Evolutionary conservation across 2,113 vertebrate genomes (phyloP), one percentile per base, ranked within the genome.

Genomic region (Rhodinocichla rosea): DNA sequence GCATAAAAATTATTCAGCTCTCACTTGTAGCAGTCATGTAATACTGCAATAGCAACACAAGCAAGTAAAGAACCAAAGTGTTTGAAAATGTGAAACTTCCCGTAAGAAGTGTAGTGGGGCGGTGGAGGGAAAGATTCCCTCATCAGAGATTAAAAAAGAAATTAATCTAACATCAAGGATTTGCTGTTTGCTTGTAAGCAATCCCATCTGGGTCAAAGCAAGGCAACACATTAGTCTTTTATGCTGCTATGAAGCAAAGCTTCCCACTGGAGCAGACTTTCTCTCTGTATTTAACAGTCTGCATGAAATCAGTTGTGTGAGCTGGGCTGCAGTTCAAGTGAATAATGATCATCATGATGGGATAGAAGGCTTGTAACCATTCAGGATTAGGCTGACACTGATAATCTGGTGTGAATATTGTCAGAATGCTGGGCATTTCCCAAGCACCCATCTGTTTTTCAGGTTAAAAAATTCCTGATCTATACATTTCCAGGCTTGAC

Each of bases 31-130:
- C 21, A 87, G 28, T 30, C 33, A 3, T 79, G 53, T 49, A 84
- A 49, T 23, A 7, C 19, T 90, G 68, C 24, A 56, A 40, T 14
- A 83, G 19, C 42, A 45, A 49, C 55, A 26, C 21, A 23, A 57
- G 15, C 11, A 42, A 92, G 63, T 52, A 53, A 85, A 77, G 55
- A 93, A 67, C 22, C 7, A 50, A 49, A 90, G 42, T 6, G 55
- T 67, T 37, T 57, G n/a, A 87, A 82, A 94, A 89, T 52, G 33
- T 70, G 45, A 67, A 82, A 56, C 24, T 78, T 91, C 37, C 37
- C 3, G 0, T 50, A 69, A 69, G 45, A 30, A 75, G 30, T 28
- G 13, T 22, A 53, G 35, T 39, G 26, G 5, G 13, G 24, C 0
- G 0, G 11, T 16, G 6, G 12, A 65, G 23, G 45, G 60, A 55